These are phyloP conservation scores for Calypte anna DNA, from an alignment of 2,113 vertebrate genomes.

Conservation along the genomic window DNA sequence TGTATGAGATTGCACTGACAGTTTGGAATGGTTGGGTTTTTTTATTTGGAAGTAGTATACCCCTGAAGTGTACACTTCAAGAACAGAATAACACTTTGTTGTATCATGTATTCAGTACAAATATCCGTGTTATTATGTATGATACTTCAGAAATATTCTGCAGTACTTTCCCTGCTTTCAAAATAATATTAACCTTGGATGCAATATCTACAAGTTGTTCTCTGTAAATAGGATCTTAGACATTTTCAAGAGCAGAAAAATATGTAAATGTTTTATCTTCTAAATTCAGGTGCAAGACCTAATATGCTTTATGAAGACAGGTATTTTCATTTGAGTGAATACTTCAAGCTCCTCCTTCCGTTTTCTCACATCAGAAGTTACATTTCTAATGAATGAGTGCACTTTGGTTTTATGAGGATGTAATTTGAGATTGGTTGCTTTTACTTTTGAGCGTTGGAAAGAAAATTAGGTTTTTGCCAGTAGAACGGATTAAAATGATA, in stretches of 20 bases:
- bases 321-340: neutral
- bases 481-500: neutral
- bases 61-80: neutral
- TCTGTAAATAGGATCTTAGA: neutral
- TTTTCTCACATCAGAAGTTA: neutral
- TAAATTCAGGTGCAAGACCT: neutral
- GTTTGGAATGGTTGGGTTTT: neutral
- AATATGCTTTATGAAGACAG: neutral
- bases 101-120: neutral
- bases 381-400: neutral
- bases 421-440: neutral
- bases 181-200: neutral
- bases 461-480: neutral
- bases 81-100: neutral
- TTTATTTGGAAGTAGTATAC: neutral
- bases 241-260: neutral
- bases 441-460: neutral
- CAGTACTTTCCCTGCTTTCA: neutral
- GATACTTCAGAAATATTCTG: neutral
- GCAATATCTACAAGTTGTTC: neutral
- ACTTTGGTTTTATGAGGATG: neutral
- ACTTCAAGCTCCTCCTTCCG: neutral
- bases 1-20: neutral
- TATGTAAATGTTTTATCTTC: neutral
- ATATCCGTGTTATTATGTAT: neutral